Conservation (phyloP, 2,113 vertebrate species). For the Ornithorhynchus anatinus region DNA sequence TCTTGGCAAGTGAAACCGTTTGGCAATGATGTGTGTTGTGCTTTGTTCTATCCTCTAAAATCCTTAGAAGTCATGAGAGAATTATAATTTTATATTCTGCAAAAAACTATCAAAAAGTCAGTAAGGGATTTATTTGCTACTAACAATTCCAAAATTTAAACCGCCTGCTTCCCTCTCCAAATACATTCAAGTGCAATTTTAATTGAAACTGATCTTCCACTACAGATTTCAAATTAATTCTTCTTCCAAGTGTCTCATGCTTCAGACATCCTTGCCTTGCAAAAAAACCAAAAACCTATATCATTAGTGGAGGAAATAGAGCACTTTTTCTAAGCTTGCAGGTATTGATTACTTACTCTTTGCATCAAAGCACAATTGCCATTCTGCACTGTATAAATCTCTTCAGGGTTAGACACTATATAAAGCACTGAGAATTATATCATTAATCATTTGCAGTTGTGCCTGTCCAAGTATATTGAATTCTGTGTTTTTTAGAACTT, state of each 20-base stretch:
- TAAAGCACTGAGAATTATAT: constrained; percentile 68
- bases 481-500: constrained; percentile 69
- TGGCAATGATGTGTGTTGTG: too few relatives aligned
- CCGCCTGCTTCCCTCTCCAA: constrained; percentile 43
- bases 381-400: constrained; percentile 71
- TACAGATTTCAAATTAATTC: constrained; percentile 87
- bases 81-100: constrained; percentile 29
- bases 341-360: constrained; percentile 75
- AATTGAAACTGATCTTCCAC: constrained; percentile 90
- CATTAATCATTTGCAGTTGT: constrained; percentile 71
- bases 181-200: constrained; percentile 75
- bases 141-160: constrained; percentile 53
- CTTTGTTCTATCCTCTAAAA: not conserved
- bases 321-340: constrained; percentile 72
- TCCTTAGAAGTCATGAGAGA: not conserved
- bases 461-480: constrained; percentile 61
- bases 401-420: constrained; percentile 64
- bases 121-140: constrained; percentile 31
- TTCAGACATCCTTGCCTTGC: constrained; percentile 73
- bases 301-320: constrained; percentile 81
- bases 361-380: constrained; percentile 60
- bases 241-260: constrained; percentile 80
- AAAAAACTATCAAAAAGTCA: constrained; percentile 41
- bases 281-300: constrained; percentile 60
- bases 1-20: too few relatives aligned